Percentiles rank a stretch among this genome's conserved stretches.
Evolutionary conservation across 2,888 invertebrate genomes (phyloP).

Genomic region (Eustalomyia histrio): DNA sequence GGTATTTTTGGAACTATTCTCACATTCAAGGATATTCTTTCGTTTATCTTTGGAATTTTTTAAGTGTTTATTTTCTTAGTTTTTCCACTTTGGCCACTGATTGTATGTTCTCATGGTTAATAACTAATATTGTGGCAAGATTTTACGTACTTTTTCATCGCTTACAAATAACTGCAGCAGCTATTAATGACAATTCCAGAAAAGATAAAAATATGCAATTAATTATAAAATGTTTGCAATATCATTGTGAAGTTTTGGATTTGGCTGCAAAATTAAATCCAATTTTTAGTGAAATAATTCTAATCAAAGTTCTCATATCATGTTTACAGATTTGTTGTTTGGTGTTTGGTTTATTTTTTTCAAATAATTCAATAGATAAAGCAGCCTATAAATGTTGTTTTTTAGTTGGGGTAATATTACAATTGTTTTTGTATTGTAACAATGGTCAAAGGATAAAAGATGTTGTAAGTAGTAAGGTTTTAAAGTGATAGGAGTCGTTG

Average conservation of each 20-base stretch:
- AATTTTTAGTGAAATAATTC: slow-evolving; percentile 45
- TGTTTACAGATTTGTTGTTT: slow-evolving; percentile 53
- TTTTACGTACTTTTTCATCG: slow-evolving; percentile 46
- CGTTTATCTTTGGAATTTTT: slow-evolving; percentile 45
- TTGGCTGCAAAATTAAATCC: slow-evolving; percentile 43
- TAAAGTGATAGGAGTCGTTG: too few relatives aligned
- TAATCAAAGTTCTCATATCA: slow-evolving; percentile 49
- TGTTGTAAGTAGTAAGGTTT: slow-evolving; percentile 32
- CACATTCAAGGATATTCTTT: slow-evolving; percentile 25
- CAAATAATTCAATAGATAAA: not conserved
- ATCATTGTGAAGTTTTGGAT: slow-evolving; percentile 34
- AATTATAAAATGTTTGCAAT: slow-evolving; percentile 33
- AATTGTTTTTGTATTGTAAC: slow-evolving; percentile 55
- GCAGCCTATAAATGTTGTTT: slow-evolving; percentile 26
- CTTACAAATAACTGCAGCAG: slow-evolving; percentile 19
- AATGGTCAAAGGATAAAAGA: slow-evolving; percentile 56
- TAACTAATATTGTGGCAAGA: slow-evolving; percentile 55
- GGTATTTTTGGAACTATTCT: slow-evolving; percentile 41
- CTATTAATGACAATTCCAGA: not conserved
- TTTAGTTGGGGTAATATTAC: slow-evolving; percentile 35
- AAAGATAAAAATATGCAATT: not conserved
- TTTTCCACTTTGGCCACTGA: slow-evolving; percentile 46
- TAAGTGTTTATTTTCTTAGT: slow-evolving; percentile 35
- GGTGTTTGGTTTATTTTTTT: slow-evolving; percentile 43
- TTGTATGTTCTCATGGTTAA: slow-evolving; percentile 52